A percentile compares a stretch with the other conserved stretches of the same genome.
Conservation (phyloP, 30 jellyfish, hydroid and myxozoan genomes). For the Turritopsis rubra region DNA sequence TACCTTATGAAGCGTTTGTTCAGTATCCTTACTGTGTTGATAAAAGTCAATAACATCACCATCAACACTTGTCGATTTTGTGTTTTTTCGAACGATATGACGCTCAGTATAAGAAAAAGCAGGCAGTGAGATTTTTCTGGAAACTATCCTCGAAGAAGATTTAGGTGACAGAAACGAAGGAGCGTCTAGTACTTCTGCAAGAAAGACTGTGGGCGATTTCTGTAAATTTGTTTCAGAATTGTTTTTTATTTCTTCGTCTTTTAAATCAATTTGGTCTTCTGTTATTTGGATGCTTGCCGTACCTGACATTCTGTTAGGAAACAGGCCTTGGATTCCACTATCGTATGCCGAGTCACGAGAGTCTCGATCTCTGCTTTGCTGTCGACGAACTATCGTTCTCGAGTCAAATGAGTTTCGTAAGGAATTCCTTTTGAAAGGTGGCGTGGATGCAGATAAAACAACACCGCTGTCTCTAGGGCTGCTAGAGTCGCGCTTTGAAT, state of each 20-base stretch:
- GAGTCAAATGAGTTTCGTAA: slow-evolving; percentile 14
- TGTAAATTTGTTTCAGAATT: neutral
- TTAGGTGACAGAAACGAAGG: slow-evolving; percentile 55
- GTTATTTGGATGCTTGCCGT: neutral
- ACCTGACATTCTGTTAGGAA: neutral
- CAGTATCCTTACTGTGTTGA: neutral
- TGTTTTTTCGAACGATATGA: slow-evolving; percentile 7
- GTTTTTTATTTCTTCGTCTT: neutral
- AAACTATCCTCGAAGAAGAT: neutral
- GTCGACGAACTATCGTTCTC: slow-evolving; percentile 32
- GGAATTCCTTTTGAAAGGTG: slow-evolving; percentile 20
- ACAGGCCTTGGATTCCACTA: slow-evolving; percentile 53
- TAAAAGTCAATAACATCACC: neutral
- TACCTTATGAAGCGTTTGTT: slow-evolving; percentile 18
- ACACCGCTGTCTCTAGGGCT: slow-evolving; percentile 49
- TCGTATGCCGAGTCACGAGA: slow-evolving; percentile 83
- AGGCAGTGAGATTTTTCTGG: slow-evolving; percentile 55
- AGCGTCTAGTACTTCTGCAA: slow-evolving; percentile 64
- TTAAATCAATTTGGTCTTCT: neutral
- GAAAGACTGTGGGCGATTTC: slow-evolving; percentile 12
- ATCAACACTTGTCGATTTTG: slow-evolving; percentile 13
- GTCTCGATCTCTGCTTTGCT: slow-evolving; percentile 54
- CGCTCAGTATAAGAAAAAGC: slow-evolving; percentile 25
- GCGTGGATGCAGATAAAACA: slow-evolving; percentile 24
- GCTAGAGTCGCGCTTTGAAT: slow-evolving; percentile 10